A percentile compares a stretch with the other conserved stretches of the same genome.
Conservation (phyloP, 2,888 invertebrate genomes). For the Dioctria linearis region DNA sequence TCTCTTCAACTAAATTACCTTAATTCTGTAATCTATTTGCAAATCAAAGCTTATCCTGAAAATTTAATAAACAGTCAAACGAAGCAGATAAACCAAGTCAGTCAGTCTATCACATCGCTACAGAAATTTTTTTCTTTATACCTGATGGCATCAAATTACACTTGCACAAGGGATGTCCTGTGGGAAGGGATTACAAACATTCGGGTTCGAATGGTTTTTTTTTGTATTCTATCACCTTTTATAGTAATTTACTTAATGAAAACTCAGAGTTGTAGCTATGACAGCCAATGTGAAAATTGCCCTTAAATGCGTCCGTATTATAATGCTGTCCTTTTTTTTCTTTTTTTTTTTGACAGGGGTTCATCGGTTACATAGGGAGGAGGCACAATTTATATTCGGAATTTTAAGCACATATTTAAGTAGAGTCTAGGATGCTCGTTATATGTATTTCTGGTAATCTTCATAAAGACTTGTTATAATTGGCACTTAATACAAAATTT, state of each 20-base stretch:
- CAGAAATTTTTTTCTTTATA: constrained; percentile 21
- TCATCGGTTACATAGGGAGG: constrained; percentile 1
- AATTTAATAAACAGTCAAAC: constrained; percentile 43
- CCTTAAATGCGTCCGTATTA: constrained; percentile 38
- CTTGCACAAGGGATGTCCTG: constrained; percentile 50
- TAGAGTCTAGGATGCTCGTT: too few species aligned
- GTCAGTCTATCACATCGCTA: not conserved
- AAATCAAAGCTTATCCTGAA: constrained; percentile 34
- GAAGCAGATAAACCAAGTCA: not conserved
- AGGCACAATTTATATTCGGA: not conserved
- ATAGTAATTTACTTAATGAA: constrained; percentile 38
- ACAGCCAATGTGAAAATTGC: constrained; percentile 51
- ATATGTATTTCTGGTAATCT: too few species aligned
- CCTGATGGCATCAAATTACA: constrained; percentile 52
- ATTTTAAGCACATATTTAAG: too few species aligned
- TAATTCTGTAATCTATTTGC: constrained; percentile 27
- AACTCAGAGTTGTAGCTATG: constrained; percentile 36
- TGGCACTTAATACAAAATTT: too few species aligned
- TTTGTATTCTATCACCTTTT: constrained; percentile 35
- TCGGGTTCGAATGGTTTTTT: constrained; percentile 15
- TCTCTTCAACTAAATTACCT: constrained; percentile 7
- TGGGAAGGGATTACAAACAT: constrained; percentile 1
- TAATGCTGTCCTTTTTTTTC: constrained; percentile 15
- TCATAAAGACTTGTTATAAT: too few species aligned
- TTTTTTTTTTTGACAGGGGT: constrained; percentile 21